Evolutionary conservation across 2,888 invertebrate genomes (phyloP).

Genomic region (Heteromyza rotundicornis): DNA sequence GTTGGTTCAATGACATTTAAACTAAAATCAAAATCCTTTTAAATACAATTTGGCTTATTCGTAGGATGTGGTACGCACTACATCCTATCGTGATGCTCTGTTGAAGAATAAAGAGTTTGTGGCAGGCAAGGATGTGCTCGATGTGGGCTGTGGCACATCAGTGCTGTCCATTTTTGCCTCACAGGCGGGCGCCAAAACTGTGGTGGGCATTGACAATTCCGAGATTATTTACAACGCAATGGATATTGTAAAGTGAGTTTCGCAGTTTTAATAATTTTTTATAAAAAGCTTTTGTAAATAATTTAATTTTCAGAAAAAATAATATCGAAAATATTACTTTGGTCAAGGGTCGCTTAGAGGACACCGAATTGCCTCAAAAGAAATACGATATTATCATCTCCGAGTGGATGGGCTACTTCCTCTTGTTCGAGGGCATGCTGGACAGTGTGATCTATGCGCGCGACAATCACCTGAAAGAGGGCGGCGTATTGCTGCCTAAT

Average conservation of each 20-base stretch:
- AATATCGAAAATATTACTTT: conserved; percentile 71
- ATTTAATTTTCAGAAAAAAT: conserved; percentile 52
- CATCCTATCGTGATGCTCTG: conserved; percentile 85
- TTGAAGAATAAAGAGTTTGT: conserved; percentile 74
- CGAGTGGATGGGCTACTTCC: conserved; percentile 99
- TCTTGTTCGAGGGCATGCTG: conserved; percentile 95
- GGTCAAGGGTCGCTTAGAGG: conserved; percentile 86
- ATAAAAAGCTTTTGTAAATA: conserved; percentile 6
- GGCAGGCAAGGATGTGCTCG: conserved; percentile 79
- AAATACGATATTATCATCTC: conserved; percentile 92
- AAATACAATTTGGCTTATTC: conserved; percentile 12
- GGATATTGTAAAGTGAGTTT: conserved; percentile 82
- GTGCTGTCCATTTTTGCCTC: conserved; percentile 98
- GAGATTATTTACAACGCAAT: conserved; percentile 95
- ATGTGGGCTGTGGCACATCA: conserved; percentile 97
- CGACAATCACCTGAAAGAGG: conserved; percentile 77
- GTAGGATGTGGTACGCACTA: conserved; percentile 82
- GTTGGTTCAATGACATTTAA: conserved; percentile 63
- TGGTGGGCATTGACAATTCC: conserved; percentile 95
- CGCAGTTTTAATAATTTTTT: not conserved
- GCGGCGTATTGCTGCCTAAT: conserved; percentile 82
- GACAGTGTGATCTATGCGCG: conserved; percentile 91
- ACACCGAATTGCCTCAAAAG: conserved; percentile 74
- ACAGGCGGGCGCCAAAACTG: conserved; percentile 87
- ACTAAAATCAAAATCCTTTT: not conserved